Percentiles rank a stretch among this genome's conserved stretches.
Conservation (phyloP, 2,113 vertebrate species). For the Cygnus buccinator region DNA sequence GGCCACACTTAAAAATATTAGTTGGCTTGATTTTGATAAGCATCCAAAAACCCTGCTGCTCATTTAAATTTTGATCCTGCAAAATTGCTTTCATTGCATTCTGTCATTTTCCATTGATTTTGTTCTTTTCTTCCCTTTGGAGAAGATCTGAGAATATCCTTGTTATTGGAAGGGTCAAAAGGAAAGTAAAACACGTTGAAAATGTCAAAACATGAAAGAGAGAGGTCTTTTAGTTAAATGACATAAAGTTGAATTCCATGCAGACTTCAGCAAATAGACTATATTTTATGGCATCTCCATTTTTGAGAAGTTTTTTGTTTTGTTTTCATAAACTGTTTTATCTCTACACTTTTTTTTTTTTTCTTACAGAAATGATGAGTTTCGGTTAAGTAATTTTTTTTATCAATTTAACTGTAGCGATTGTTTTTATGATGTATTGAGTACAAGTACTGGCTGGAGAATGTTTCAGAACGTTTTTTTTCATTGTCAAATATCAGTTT, state of each 20-base stretch:
- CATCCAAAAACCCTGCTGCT: neutral
- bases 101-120: conserved; percentile 51
- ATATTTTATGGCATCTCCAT: neutral
- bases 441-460: neutral
- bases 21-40: conserved; percentile 19
- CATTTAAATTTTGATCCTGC: conserved; percentile 38
- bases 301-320: neutral
- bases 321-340: neutral
- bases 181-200: conserved; percentile 7
- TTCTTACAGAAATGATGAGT: neutral
- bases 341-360: neutral
- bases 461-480: neutral
- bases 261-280: neutral
- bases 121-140: neutral
- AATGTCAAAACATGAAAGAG: neutral
- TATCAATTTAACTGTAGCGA: neutral
- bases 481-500: neutral
- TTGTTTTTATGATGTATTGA: neutral
- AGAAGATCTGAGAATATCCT: conserved; percentile 11
- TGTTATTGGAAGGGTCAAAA: conserved; percentile 45
- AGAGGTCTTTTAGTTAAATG: neutral
- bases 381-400: neutral
- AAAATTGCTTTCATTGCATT: conserved; percentile 50
- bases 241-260: neutral
- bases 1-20: neutral